These are phyloP conservation scores for Sander vitreus DNA, from an alignment of 2,113 vertebrate species.

Conservation along the genomic window DNA sequence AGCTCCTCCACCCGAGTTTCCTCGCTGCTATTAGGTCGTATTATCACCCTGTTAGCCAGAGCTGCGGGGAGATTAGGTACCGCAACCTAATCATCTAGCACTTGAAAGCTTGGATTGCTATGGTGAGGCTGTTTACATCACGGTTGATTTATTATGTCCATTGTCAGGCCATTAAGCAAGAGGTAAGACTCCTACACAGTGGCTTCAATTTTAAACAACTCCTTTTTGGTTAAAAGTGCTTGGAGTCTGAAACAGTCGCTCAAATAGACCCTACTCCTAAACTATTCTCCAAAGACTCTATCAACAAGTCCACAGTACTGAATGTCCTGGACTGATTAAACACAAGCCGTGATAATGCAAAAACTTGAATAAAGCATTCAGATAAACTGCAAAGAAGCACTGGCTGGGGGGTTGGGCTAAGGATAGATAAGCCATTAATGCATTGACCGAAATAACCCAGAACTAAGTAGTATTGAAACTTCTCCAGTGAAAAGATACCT, in stretches of 20 bases:
- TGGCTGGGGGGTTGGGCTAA: no score
- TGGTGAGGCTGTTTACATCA: conserved; percentile 38
- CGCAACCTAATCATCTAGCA: conserved; percentile 43
- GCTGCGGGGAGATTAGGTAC: conserved; percentile 47
- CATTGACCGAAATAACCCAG: no score
- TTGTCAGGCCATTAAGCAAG: conserved; percentile 49
- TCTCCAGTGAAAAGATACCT: no score
- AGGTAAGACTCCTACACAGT: conserved; percentile 21
- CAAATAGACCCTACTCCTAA: background rate
- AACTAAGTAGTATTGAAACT: no score
- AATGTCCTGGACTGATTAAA: no score
- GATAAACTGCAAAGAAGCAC: no score
- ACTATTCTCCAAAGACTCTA: background rate
- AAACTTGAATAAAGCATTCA: no score
- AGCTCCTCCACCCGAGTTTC: conserved; percentile 30
- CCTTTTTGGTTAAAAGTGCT: conserved; percentile 32
- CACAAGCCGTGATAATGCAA: no score
- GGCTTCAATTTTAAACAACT: conserved; percentile 50
- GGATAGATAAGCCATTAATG: no score
- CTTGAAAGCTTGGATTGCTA: conserved; percentile 35
- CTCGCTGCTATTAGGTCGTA: conserved; percentile 15
- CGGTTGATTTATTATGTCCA: conserved; percentile 59
- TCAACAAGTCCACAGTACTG: no score
- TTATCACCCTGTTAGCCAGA: conserved; percentile 40
- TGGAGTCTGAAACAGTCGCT: conserved; percentile 3